These are phyloP conservation scores for Cheumatopsyche charites DNA, from an alignment of 1,140 invertebrate species.

Conservation along the genomic window DNA sequence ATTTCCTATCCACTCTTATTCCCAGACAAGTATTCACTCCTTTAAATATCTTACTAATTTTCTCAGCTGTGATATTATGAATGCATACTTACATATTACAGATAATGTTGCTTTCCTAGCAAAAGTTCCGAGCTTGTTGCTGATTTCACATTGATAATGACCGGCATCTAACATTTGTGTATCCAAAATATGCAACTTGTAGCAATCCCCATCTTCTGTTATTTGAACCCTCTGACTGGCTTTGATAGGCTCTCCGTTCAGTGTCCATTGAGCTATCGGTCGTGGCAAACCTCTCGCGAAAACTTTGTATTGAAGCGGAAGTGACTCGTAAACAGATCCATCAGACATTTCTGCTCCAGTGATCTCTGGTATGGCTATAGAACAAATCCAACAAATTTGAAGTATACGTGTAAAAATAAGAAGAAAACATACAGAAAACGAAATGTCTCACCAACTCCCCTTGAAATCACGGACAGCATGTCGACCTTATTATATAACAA, in stretches of 20 bases:
- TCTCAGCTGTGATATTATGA: no score
- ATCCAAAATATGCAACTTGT: conserved; percentile 72
- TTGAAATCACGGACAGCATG: neutral
- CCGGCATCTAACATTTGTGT: conserved; percentile 76
- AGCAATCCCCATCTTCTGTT: conserved; percentile 72
- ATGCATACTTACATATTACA: conserved; percentile 68
- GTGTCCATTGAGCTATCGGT: conserved; percentile 78
- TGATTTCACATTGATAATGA: conserved; percentile 75
- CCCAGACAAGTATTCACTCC: no score
- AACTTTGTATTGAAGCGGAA: conserved; percentile 74
- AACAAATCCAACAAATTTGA: conserved; percentile 22
- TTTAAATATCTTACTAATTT: no score
- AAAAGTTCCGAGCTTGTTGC: conserved; percentile 78
- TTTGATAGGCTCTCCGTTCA: conserved; percentile 71
- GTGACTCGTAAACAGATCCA: conserved; percentile 75
- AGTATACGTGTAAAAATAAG: neutral
- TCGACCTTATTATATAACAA: neutral
- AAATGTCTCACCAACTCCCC: conserved; percentile 6
- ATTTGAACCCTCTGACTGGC: conserved; percentile 68
- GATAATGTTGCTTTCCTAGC: conserved; percentile 71
- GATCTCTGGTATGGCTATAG: conserved; percentile 74
- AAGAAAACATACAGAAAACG: neutral
- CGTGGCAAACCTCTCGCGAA: conserved; percentile 74
- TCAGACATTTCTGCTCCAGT: conserved; percentile 75
- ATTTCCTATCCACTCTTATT: no score